phyloP scores from a whole-genome alignment of 1,140 invertebrate species.

The Trialeurodes vaporariorum region DNA sequence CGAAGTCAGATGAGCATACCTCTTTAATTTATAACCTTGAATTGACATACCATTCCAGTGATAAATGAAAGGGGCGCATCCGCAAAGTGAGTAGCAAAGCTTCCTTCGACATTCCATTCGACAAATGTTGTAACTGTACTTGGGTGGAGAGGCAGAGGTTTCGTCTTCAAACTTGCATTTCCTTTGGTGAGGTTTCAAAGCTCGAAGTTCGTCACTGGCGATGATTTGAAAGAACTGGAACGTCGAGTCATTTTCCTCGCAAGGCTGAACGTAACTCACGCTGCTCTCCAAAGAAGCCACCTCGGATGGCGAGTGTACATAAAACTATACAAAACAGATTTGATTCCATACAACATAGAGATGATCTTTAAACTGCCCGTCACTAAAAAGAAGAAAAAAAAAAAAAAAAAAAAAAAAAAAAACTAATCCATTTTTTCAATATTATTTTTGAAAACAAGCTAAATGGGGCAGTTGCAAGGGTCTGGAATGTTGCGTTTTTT shows the following conservation, averaged over 20 bases:
- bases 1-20: too few species aligned
- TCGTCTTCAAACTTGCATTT: conserved; percentile 52
- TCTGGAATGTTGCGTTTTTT: too few species aligned
- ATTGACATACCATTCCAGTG: conserved; percentile 16
- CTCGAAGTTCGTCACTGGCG: conserved; percentile 31
- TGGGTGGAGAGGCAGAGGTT: conserved; percentile 39
- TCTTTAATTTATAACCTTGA: too few species aligned
- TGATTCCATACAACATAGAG: too few species aligned
- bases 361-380: too few species aligned
- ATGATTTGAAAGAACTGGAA: conserved; percentile 40
- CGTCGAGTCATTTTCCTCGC: conserved; percentile 36
- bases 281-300: neutral
- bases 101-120: conserved; percentile 49
- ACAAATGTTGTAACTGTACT: conserved; percentile 52
- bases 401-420: too few species aligned
- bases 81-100: conserved; percentile 43
- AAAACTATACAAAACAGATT: too few species aligned
- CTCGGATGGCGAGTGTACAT: neutral
- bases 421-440: too few species aligned
- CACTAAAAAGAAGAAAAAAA: too few species aligned
- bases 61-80: conserved; percentile 52
- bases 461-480: too few species aligned
- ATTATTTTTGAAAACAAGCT: too few species aligned
- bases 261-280: conserved; percentile 21
- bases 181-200: conserved; percentile 43